Evolutionary conservation across 2,113 vertebrate genomes (phyloP).

Genomic region (Ornithorhynchus anatinus): DNA sequence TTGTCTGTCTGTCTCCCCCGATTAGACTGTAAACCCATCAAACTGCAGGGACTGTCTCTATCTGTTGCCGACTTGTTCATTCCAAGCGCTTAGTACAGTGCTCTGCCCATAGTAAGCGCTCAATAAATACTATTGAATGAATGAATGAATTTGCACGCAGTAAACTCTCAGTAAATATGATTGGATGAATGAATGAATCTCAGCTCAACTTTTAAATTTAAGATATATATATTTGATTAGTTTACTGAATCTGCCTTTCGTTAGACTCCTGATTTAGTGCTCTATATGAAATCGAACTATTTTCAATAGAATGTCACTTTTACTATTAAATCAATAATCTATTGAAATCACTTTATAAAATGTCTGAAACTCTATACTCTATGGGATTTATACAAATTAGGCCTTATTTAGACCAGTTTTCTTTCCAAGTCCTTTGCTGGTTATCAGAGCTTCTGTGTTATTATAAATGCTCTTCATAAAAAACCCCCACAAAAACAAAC

Average conservation of each 20-base stretch:
- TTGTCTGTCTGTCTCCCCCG: no score
- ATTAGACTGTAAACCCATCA: no score
- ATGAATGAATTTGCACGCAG: no score
- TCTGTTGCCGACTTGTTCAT: no score
- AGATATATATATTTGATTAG: conserved; percentile 42
- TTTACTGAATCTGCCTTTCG: conserved; percentile 52
- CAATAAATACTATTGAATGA: no score
- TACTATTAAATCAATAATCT: conserved; percentile 55
- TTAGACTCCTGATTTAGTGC: conserved; percentile 56
- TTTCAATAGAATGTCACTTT: conserved; percentile 75
- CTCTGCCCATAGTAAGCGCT: no score
- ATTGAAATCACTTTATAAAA: conserved; percentile 69
- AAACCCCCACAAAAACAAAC: no score
- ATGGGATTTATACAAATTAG: conserved; percentile 10
- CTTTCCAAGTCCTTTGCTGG: conserved; percentile 16
- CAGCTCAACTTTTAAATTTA: conserved; percentile 60
- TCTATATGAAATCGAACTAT: conserved; percentile 68
- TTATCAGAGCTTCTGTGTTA: neutral
- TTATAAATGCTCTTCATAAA: neutral
- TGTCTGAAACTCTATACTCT: conserved; percentile 31
- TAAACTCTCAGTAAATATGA: no score
- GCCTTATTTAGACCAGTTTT: conserved; percentile 30
- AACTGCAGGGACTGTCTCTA: no score
- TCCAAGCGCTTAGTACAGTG: no score
- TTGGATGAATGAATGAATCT: no score